Conservation (phyloP, 2,888 invertebrate genomes). For the Cryptocephalus moraei region DNA sequence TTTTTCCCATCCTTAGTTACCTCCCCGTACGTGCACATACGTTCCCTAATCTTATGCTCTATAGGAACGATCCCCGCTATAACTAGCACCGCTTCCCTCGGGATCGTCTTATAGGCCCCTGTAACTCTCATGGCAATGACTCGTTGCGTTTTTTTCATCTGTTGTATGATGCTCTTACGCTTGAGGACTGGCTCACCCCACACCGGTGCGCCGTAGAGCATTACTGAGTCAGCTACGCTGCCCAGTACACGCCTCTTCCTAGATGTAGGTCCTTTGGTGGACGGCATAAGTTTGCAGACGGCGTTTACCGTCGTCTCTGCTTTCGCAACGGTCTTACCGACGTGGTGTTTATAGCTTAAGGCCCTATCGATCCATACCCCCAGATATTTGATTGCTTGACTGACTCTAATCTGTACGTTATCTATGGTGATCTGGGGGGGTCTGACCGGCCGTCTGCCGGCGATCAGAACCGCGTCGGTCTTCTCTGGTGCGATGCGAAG, state of each 20-base stretch:
- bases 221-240: constrained; percentile 3
- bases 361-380: constrained; percentile 13
- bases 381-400: constrained; percentile 12
- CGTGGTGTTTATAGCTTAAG: constrained; percentile 12
- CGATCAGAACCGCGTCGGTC: constrained; percentile 1
- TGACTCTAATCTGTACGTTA: not conserved
- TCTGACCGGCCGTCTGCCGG: not conserved
- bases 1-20: no score
- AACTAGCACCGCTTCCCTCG: no score
- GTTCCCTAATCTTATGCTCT: no score
- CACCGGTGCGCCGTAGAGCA: constrained; percentile 6
- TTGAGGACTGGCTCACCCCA: constrained; percentile 4
- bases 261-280: constrained; percentile 2
- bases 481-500: not conserved
- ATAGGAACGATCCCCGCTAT: no score
- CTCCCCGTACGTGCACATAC: no score
- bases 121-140: no score
- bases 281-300: constrained; percentile 15
- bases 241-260: constrained; percentile 3
- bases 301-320: constrained; percentile 9
- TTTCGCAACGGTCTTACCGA: constrained; percentile 7
- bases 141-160: no score
- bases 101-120: no score
- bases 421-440: no score
- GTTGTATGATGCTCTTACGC: no score